Evolutionary conservation across 2,888 invertebrate genomes (phyloP).

Genomic region (Polyploca ridens): DNA sequence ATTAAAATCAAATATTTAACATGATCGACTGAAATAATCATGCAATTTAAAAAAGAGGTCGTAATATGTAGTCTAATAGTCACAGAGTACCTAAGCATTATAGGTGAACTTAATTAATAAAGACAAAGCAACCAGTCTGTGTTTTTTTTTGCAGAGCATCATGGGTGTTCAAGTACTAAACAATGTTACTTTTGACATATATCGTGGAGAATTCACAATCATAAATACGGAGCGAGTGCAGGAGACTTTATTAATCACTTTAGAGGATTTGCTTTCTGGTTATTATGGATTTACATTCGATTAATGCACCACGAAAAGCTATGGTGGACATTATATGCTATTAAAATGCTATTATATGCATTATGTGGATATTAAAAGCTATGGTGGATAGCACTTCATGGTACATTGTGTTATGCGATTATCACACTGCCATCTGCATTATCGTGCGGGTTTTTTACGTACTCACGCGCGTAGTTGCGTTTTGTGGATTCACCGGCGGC

Average conservation of each 20-base stretch:
- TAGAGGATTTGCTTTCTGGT: conserved; percentile 71
- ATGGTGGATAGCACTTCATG: no score
- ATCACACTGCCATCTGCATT: no score
- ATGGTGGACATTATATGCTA: no score
- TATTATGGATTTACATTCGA: neutral
- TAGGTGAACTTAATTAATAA: neutral
- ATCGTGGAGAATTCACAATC: conserved; percentile 67
- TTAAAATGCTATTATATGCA: no score
- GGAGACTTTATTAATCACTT: conserved; percentile 43
- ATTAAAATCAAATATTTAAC: neutral
- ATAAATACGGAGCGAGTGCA: conserved; percentile 60
- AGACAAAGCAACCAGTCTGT: neutral
- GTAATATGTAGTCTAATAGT: no score
- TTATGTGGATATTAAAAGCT: no score
- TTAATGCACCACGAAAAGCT: neutral
- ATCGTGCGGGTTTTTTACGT: no score
- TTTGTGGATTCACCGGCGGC: no score
- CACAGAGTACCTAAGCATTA: no score
- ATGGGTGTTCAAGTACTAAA: conserved; percentile 57
- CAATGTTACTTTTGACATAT: conserved; percentile 65
- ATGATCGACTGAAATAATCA: neutral
- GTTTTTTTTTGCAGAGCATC: conserved; percentile 49
- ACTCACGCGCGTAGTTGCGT: no score
- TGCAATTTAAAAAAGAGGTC: no score
- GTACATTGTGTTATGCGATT: no score